These are phyloP conservation scores for Mizuhopecten yessoensis DNA, from an alignment of 1,140 invertebrate species.

Conservation along the genomic window DNA sequence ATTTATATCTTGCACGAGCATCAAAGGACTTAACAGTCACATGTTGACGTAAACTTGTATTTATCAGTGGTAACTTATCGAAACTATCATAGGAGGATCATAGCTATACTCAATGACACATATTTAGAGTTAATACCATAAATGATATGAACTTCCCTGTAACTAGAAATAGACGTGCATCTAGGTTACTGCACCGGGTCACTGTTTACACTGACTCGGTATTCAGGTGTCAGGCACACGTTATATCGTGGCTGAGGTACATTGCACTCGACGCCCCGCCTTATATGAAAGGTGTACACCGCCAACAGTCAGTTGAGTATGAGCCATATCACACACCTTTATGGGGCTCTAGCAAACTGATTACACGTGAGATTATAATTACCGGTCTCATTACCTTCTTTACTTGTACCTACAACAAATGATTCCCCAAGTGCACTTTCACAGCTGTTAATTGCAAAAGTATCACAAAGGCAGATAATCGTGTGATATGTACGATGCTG, in stretches of 20 bases:
- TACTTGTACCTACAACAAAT: not conserved
- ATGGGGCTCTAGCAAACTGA: not conserved
- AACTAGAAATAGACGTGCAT: not conserved
- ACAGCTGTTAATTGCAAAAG: conserved; percentile 21
- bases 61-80: not conserved
- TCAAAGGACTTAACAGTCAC: not conserved
- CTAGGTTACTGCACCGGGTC: conserved; percentile 29
- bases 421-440: not conserved
- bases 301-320: conserved; percentile 5
- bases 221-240: not conserved
- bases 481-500: not conserved
- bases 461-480: not conserved
- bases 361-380: conserved; percentile 13
- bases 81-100: not conserved
- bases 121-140: not conserved
- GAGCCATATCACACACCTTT: not conserved
- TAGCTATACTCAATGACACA: not conserved
- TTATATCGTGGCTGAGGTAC: not conserved
- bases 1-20: not conserved
- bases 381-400: not conserved
- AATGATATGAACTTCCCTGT: not conserved
- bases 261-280: conserved; percentile 9
- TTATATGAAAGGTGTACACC: conserved; percentile 23
- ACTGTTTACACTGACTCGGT: conserved; percentile 1
- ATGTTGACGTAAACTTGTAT: not conserved